Evolutionary conservation across 2,888 invertebrate species (phyloP), one percentile per base, ranked within the genome.

Genomic region (Seladonia tumulorum): DNA sequence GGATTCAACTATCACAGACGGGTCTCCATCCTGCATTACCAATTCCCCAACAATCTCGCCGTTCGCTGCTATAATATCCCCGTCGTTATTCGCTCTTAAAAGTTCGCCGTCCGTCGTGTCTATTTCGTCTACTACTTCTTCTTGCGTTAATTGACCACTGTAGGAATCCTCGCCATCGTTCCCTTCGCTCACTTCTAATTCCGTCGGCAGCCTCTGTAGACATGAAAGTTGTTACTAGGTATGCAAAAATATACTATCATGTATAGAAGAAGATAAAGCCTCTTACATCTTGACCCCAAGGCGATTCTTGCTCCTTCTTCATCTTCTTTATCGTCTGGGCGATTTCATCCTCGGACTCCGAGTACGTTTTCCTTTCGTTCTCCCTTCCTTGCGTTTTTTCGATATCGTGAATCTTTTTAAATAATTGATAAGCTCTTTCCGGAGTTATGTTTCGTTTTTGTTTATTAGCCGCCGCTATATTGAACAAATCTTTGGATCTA

Each of bases 401-500:
- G 25, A 95, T 92, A 16, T 94, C 94, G 42, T 93, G 93, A 76
- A 94, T 94, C 72, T 94, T 94, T 82, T 94, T 93, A 80, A 93
- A 94, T 35, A 94, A 86, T 45, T 94, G 93, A 85, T 93, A 94
- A 1, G 94, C 94, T 47, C 94, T 88, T 78, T 94, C 94, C 0
- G 93, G 94, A 5, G 94, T 93, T 5, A 94, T 94, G 85, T 94
- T 93, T 25, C 92, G 90, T 57, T 93, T 94, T 5, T 92, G 88
- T 76, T 94, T 94, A 83, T 94, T 94, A 5, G 94, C 94, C 5
- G 95, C 95, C 2, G 94, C 94, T 83, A 95, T 94, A 75, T 95
- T 95, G 82, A 95, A 94, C 39, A 95, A 90, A 90, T 95, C 95
- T 85, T 95, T 95, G 22, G 95, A 94, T 8, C 94, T 92, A 49